Percentiles rank a stretch among this genome's conserved stretches.
These are phyloP conservation scores for Phodopus roborovskii DNA, from an alignment of 2,113 vertebrate genomes.

Conservation along the genomic window DNA sequence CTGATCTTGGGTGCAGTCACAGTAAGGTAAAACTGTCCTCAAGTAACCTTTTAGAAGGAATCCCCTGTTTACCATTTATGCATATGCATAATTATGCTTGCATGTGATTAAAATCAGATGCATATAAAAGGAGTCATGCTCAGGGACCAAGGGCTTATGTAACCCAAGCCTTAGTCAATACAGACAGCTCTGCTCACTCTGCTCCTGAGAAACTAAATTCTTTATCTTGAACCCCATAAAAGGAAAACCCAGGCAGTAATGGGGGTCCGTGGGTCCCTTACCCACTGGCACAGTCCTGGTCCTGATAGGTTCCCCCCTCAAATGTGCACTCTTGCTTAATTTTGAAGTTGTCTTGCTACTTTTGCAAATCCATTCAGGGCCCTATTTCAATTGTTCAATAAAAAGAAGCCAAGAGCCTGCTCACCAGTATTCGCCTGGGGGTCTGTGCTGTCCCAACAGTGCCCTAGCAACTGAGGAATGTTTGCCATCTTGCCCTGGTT, in stretches of 20 bases:
- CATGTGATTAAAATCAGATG: background rate
- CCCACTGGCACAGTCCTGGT: background rate
- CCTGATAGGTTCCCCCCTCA: background rate
- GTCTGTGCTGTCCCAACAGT: background rate
- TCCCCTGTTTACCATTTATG: background rate
- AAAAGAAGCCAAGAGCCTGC: background rate
- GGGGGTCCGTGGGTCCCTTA: background rate
- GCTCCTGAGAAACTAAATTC: background rate
- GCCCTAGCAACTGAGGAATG: background rate
- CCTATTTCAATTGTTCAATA: background rate
- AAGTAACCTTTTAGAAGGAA: background rate
- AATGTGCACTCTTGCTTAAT: background rate
- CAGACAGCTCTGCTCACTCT: background rate
- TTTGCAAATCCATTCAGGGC: background rate
- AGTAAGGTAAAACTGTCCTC: background rate
- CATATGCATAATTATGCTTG: background rate
- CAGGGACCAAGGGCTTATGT: background rate
- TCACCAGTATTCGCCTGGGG: background rate
- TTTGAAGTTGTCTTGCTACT: background rate
- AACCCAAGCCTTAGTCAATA: background rate
- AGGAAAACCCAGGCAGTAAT: background rate
- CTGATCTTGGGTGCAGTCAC: background rate
- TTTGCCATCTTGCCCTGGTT: background rate
- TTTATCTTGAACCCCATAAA: background rate
- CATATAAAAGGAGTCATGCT: background rate